These are phyloP conservation scores for Drosophila ambigua DNA, from an alignment of 1,140 invertebrate species.

Conservation along the genomic window DNA sequence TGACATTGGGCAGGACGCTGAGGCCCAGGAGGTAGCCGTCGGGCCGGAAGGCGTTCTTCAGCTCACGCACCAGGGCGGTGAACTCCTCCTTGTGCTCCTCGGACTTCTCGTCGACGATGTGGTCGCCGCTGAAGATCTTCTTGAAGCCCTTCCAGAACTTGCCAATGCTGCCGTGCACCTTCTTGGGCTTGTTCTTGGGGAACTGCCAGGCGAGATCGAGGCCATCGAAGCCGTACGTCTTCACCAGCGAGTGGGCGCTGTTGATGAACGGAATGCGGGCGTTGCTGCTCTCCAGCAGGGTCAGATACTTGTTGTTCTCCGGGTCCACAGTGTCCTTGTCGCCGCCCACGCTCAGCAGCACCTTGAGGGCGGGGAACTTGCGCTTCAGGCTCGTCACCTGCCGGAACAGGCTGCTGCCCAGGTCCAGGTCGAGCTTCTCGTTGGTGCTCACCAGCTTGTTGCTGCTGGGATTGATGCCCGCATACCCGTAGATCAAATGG, in stretches of 20 bases:
- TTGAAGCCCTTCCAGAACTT: constrained; percentile 89
- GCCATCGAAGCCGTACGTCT: constrained; percentile 93
- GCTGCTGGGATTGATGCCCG: constrained; percentile 89
- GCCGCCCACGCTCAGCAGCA: constrained; percentile 91
- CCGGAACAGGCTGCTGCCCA: constrained; percentile 89
- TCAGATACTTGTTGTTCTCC: constrained; percentile 77
- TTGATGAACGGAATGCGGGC: constrained; percentile 90
- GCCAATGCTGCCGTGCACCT: constrained; percentile 88
- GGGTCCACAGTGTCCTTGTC: constrained; percentile 87
- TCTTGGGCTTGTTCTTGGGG: constrained; percentile 90
- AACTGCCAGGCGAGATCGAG: constrained; percentile 94
- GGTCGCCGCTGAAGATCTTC: constrained; percentile 89
- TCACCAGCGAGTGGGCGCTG: constrained; percentile 88
- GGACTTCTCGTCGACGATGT: constrained; percentile 89
- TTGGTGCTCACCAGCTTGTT: constrained; percentile 89
- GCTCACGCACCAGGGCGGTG: constrained; percentile 88
- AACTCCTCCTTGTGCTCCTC: constrained; percentile 91
- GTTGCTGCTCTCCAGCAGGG: constrained; percentile 88
- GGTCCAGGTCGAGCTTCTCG: constrained; percentile 88
- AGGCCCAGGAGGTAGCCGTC: constrained; percentile 88
- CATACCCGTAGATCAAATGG: constrained; percentile 94
- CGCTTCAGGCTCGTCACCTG: constrained; percentile 89
- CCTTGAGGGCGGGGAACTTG: constrained; percentile 89
- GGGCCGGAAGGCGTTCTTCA: constrained; percentile 88
- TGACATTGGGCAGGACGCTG: constrained; percentile 90